Evolutionary conservation across 2,888 invertebrate species (phyloP), one percentile per base, ranked within the genome.

Genomic region (Tribolium freemani): DNA sequence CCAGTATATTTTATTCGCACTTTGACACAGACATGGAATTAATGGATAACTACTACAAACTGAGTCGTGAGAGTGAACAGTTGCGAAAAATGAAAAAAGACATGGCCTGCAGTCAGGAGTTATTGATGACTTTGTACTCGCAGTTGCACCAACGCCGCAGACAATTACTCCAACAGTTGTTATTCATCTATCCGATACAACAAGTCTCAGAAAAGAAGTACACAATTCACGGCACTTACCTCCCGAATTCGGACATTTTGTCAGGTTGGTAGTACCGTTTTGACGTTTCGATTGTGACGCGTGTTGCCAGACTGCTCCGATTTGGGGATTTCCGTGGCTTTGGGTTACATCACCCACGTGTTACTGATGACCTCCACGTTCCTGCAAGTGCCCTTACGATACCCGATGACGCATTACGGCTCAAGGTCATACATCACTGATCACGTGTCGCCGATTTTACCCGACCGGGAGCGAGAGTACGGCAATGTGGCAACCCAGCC

Each of bases 281-380:
- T 53, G 26, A 26, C 53, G n/a, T 53, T 53, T 53, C n/a, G 5
- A 8, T 13, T 10, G 13, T 53, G 51, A 21, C 51, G 3, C 8
- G 5, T n/a, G 51, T 20, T n/a, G 8, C 26, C 69, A 85, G 86
- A 86, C 81, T 83, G 81, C 74, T 81, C 84, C 53, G 93, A 94
- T 73, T 89, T 89, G 13, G 92, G 90, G 87, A 88, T 96, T 64
- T 91, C 96, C 0, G 95, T 96, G n/a, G 95, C 96, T 0, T 89
- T 97, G 1, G 97, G 97, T 5, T 94, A 93, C 84, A 93, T 94
- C 6, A 93, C 95, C 10, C 97, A 98, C 83, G 89, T 95, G 10
- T 90, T 95, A 0, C 90, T 93, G 72, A 92, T 97, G 88, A 91
- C 96, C 56, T 93, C 96, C 0, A 91, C 91, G 56, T 90, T 98